phyloP scores from a whole-genome alignment of 2,113 vertebrate genomes.

The Syrrhaptes paradoxus region DNA sequence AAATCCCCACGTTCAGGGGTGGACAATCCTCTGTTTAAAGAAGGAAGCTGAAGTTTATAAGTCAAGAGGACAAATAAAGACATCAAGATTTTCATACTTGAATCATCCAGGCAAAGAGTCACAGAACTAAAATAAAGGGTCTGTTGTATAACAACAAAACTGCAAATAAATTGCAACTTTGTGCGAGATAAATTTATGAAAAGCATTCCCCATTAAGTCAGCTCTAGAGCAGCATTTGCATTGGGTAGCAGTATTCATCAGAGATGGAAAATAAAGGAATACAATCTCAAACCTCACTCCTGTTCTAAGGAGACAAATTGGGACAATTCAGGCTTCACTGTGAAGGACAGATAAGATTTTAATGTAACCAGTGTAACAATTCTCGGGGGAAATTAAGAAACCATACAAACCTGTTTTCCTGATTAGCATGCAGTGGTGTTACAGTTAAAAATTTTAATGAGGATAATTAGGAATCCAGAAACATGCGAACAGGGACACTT shows the following conservation, averaged over 20 bases:
- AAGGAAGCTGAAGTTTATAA: background rate
- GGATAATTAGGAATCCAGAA: conserved; percentile 16
- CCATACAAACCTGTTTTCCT: background rate
- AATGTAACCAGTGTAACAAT: background rate
- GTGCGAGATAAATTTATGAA: background rate
- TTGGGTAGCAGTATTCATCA: background rate
- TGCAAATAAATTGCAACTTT: background rate
- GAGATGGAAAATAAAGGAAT: background rate
- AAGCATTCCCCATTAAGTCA: background rate
- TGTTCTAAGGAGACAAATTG: background rate
- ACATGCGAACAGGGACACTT: background rate
- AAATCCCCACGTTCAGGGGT: background rate
- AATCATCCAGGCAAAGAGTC: background rate
- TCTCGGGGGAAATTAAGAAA: conserved; percentile 1
- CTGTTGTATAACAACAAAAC: background rate
- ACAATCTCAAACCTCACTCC: background rate
- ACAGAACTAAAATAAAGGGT: background rate
- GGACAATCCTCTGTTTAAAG: background rate
- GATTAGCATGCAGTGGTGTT: background rate
- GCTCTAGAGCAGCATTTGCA: background rate
- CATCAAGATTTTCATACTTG: background rate
- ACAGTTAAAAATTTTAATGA: background rate
- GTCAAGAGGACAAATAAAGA: background rate
- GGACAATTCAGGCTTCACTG: background rate
- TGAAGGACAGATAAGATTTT: background rate